phyloP scores from a whole-genome alignment of 2,797 vertebrate species.

The Sebastes diploproa region DNA sequence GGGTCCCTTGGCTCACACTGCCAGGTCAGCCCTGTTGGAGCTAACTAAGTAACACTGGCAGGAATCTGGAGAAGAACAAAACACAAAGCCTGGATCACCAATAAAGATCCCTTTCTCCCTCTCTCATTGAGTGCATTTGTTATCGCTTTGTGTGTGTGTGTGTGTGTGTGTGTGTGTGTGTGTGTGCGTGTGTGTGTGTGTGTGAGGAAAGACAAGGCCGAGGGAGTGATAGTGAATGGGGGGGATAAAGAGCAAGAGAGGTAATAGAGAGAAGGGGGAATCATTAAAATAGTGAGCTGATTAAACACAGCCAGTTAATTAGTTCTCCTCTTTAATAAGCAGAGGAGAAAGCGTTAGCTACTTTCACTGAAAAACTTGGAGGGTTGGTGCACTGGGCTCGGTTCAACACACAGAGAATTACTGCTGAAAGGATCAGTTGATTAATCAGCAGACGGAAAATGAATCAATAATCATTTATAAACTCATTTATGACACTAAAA shows the following conservation, averaged over 20 bases:
- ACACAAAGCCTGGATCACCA: conserved; percentile 82
- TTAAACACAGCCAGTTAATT: conserved; percentile 83
- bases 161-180: conserved; percentile 21
- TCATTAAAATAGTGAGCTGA: conserved; percentile 59
- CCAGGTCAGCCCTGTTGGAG: conserved; percentile 73
- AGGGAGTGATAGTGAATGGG: conserved; percentile 12
- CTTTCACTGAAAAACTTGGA: conserved; percentile 28
- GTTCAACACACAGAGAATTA: neutral
- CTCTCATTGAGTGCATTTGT: conserved; percentile 39
- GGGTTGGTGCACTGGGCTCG: neutral
- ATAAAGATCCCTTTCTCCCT: conserved; percentile 79
- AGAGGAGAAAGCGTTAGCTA: conserved; percentile 49
- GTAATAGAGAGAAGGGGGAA: conserved; percentile 4
- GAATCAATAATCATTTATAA: neutral
- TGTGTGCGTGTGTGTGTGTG: conserved; percentile 9
- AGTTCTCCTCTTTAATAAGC: conserved; percentile 76
- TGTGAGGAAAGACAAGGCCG: neutral
- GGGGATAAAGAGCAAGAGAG: conserved; percentile 18
- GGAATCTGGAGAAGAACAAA: conserved; percentile 36
- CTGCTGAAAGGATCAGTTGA: neutral
- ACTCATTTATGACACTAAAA: neutral
- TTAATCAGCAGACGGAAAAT: neutral
- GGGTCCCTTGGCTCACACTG: conserved; percentile 78
- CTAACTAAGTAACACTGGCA: conserved; percentile 59
- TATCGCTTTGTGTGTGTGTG: conserved; percentile 42